phyloP scores from a whole-genome alignment of 2,797 vertebrate species.

The Hyperoplus lanceolatus region DNA sequence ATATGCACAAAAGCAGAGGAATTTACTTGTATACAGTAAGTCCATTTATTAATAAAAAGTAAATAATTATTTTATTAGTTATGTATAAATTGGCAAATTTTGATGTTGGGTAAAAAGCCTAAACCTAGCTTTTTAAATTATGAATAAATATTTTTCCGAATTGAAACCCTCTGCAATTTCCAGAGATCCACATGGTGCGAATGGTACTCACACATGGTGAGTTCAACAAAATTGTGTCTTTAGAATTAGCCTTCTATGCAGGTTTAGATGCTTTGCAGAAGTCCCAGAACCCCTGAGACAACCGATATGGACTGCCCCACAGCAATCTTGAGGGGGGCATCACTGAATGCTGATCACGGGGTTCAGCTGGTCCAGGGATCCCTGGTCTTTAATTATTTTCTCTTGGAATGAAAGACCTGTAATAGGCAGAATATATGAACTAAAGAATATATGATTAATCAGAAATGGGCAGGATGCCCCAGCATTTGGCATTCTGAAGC shows the following conservation, averaged over 20 bases:
- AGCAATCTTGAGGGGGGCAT: slow-evolving; percentile 32
- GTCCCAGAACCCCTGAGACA: slow-evolving; percentile 11
- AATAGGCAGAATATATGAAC: slow-evolving; percentile 64
- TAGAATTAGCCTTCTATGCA: slow-evolving; percentile 1
- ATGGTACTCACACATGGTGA: not conserved
- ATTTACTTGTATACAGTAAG: no score
- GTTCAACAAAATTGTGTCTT: not conserved
- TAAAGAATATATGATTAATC: slow-evolving; percentile 30
- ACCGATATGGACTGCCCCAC: slow-evolving; percentile 49
- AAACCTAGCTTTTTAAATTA: no score
- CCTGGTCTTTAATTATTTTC: slow-evolving; percentile 55
- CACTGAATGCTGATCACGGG: slow-evolving; percentile 55
- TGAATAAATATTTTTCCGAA: no score
- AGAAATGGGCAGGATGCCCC: slow-evolving; percentile 27
- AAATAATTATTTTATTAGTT: no score
- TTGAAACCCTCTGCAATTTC: not conserved
- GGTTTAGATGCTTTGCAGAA: slow-evolving; percentile 25
- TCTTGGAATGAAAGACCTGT: slow-evolving; percentile 49
- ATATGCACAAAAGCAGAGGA: no score
- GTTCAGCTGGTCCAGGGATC: slow-evolving; percentile 49
- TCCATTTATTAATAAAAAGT: no score
- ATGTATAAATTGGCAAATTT: no score
- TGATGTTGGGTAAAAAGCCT: no score
- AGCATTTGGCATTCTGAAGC: slow-evolving; percentile 47
- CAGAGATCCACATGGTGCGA: not conserved